Evolutionary conservation across 2,888 invertebrate genomes (phyloP).

Genomic region (Parnassius apollo): DNA sequence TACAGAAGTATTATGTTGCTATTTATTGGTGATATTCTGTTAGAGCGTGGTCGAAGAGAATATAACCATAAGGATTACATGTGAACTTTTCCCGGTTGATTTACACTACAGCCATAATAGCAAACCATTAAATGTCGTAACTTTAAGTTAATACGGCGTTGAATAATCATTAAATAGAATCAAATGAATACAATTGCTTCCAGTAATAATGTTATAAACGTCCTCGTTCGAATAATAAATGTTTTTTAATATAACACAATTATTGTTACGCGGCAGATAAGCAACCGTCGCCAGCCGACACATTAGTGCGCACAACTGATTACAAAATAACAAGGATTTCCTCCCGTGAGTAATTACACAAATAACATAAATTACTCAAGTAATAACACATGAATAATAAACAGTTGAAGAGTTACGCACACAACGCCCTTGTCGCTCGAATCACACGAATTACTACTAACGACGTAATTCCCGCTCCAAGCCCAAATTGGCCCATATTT

Average conservation of each 20-base stretch:
- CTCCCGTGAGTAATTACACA: slow-evolving; percentile 65
- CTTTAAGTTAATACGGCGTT: slow-evolving; percentile 13
- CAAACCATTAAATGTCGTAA: background rate
- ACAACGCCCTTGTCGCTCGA: slow-evolving; percentile 38
- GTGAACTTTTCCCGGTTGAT: too few relatives aligned
- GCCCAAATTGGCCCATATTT: slow-evolving; percentile 76
- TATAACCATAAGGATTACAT: too few relatives aligned
- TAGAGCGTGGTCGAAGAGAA: too few relatives aligned
- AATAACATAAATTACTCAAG: slow-evolving; percentile 64
- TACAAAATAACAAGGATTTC: slow-evolving; percentile 71
- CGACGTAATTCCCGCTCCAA: slow-evolving; percentile 61
- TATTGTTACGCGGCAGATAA: slow-evolving; percentile 63
- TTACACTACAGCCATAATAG: too few relatives aligned
- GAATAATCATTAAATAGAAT: slow-evolving; percentile 35
- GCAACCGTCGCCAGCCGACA: slow-evolving; percentile 44
- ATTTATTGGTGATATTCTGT: too few relatives aligned
- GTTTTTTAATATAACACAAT: slow-evolving; percentile 72
- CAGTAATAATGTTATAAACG: slow-evolving; percentile 38
- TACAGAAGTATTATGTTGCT: too few relatives aligned
- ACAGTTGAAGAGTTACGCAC: slow-evolving; percentile 39
- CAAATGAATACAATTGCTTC: slow-evolving; percentile 35
- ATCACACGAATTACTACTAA: slow-evolving; percentile 64
- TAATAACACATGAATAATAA: slow-evolving; percentile 64
- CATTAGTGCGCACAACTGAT: slow-evolving; percentile 64
- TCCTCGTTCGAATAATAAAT: slow-evolving; percentile 56